A percentile compares a stretch with the other conserved stretches of the same genome.
Conservation (phyloP, 1,140 invertebrate genomes). For the Belonocnema kinseyi region DNA sequence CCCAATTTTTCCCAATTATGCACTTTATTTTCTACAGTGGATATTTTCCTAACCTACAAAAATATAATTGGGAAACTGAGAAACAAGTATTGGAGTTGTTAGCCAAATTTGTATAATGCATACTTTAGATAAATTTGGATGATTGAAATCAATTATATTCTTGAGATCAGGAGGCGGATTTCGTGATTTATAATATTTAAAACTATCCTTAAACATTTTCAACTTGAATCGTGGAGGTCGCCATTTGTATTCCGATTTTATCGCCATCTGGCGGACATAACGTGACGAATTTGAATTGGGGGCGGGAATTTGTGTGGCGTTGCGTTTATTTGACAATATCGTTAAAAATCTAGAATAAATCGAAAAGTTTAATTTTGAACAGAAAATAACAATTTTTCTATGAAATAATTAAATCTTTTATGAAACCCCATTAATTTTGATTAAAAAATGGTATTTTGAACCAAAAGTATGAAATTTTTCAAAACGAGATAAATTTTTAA, state of each 20-base stretch:
- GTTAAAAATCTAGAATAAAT: too few relatives aligned
- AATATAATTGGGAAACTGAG: background rate
- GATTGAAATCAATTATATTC: conserved; percentile 75
- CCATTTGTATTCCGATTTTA: background rate
- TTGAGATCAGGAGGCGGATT: conserved; percentile 72
- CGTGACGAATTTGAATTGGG: background rate
- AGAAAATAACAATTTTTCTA: too few relatives aligned
- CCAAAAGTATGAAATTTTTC: too few relatives aligned
- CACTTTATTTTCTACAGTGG: conserved; percentile 39
- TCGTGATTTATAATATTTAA: conserved; percentile 80
- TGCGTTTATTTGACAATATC: too few relatives aligned
- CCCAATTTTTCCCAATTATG: conserved; percentile 63
- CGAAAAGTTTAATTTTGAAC: too few relatives aligned
- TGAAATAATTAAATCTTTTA: too few relatives aligned
- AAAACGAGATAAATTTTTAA: too few relatives aligned
- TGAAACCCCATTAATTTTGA: too few relatives aligned
- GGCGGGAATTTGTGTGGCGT: too few relatives aligned
- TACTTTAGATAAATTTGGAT: conserved; percentile 48
- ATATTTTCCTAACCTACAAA: conserved; percentile 64
- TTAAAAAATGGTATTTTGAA: too few relatives aligned
- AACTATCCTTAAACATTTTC: conserved; percentile 77
- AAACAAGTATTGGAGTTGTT: conserved; percentile 33
- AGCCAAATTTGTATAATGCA: conserved; percentile 34
- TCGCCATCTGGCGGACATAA: background rate
- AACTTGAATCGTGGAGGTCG: conserved; percentile 23